Conservation (phyloP, 2,888 invertebrate genomes). For the Andrena camellia region DNA sequence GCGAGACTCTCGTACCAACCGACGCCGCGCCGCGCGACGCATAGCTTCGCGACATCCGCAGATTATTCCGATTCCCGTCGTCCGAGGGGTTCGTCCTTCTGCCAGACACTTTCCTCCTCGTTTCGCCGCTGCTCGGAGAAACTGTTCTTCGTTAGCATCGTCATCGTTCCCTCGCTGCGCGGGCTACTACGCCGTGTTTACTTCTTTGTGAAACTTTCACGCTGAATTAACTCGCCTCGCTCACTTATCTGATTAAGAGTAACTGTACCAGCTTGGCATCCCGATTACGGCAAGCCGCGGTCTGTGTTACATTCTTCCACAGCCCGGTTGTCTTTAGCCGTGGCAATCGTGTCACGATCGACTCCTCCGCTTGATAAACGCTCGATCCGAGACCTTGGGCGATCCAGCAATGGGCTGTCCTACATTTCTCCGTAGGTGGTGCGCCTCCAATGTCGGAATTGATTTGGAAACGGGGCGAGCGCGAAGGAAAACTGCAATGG, state of each 20-base stretch:
- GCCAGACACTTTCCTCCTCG: not conserved
- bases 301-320: not conserved
- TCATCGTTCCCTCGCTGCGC: too few species aligned
- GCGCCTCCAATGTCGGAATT: slow-evolving; percentile 49
- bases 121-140: not conserved
- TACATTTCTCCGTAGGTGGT: slow-evolving; percentile 62
- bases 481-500: slow-evolving; percentile 32
- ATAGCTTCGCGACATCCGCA: slow-evolving; percentile 56
- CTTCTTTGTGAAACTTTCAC: too few species aligned
- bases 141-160: not conserved
- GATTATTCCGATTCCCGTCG: slow-evolving; percentile 48
- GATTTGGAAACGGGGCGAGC: slow-evolving; percentile 25
- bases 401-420: slow-evolving; percentile 53
- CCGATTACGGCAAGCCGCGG: too few species aligned
- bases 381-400: slow-evolving; percentile 52
- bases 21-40: slow-evolving; percentile 22
- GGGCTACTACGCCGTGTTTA: too few species aligned
- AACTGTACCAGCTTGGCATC: too few species aligned
- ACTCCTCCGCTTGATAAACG: slow-evolving; percentile 13
- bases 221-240: too few species aligned
- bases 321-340: not conserved
- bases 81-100: not conserved
- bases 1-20: slow-evolving; percentile 66
- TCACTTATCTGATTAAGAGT: too few species aligned
- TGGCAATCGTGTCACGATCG: not conserved